Percentiles rank a stretch among this genome's conserved stretches.
phyloP scores from a whole-genome alignment of 1,140 invertebrate genomes.

The Zaprionus vittiger region DNA sequence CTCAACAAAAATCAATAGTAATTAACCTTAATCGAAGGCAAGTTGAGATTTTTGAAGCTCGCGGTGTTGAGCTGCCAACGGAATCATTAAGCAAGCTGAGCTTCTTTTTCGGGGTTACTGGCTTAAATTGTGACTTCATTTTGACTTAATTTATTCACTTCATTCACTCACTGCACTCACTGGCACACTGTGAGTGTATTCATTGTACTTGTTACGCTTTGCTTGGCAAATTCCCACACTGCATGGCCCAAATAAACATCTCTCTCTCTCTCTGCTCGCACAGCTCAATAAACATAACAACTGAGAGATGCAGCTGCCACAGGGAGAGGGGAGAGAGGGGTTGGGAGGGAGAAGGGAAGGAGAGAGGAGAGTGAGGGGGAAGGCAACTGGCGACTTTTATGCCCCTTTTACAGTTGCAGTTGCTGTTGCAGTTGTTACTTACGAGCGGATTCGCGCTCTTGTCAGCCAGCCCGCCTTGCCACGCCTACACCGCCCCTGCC shows the following conservation, averaged over 20 bases:
- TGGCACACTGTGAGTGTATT: neutral
- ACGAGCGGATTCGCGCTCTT: constrained; percentile 35
- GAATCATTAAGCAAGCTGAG: constrained; percentile 11
- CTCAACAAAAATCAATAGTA: constrained; percentile 70
- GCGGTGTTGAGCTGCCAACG: constrained; percentile 41
- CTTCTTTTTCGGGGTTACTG: too few relatives aligned
- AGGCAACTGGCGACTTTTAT: constrained; percentile 22
- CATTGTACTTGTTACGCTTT: constrained; percentile 4
- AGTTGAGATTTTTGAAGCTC: constrained; percentile 16
- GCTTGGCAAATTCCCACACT: constrained; percentile 42
- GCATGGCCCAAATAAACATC: constrained; percentile 45
- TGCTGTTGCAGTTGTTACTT: constrained; percentile 42
- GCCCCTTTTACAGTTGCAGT: constrained; percentile 23
- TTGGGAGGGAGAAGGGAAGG: neutral
- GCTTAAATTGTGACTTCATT: neutral
- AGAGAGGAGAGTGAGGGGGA: neutral
- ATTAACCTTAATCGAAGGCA: constrained; percentile 72
- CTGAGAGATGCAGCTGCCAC: constrained; percentile 2
- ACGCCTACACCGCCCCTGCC: constrained; percentile 11
- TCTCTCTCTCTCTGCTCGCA: constrained; percentile 2
- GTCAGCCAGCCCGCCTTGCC: constrained; percentile 19
- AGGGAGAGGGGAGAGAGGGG: neutral
- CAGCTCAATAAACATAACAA: constrained; percentile 51
- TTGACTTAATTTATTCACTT: neutral
- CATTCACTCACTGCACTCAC: neutral